phyloP scores from a whole-genome alignment of 2,888 invertebrate species.

The Dasypogon diadema region DNA sequence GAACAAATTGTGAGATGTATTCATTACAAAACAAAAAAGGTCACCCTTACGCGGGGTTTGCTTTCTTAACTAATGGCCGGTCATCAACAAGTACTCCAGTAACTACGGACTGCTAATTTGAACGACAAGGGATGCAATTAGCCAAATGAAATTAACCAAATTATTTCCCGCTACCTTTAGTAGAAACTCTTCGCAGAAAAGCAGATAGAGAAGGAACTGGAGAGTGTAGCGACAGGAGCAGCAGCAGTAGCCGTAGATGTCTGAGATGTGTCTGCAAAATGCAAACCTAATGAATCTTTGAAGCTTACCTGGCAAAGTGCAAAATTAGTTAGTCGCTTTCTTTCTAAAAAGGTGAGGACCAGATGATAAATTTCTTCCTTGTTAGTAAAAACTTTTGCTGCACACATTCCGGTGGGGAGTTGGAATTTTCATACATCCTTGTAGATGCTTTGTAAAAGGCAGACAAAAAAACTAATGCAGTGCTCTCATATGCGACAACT shows the following conservation, averaged over 20 bases:
- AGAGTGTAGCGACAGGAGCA: background rate
- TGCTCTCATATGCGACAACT: too few relatives aligned
- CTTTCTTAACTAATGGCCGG: background rate
- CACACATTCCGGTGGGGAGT: background rate
- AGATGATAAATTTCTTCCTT: background rate
- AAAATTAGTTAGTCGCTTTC: slow-evolving; percentile 2
- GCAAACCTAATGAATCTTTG: slow-evolving; percentile 16
- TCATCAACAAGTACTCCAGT: slow-evolving; percentile 2
- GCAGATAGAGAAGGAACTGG: background rate
- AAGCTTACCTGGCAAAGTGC: background rate
- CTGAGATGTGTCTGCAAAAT: slow-evolving; percentile 1
- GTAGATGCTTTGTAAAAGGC: too few relatives aligned
- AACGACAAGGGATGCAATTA: slow-evolving; percentile 53
- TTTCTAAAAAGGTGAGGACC: background rate
- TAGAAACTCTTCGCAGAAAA: background rate
- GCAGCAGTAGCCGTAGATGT: background rate
- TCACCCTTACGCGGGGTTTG: background rate
- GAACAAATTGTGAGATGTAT: slow-evolving; percentile 9
- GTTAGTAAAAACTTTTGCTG: background rate
- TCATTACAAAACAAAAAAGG: background rate
- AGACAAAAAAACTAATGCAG: too few relatives aligned
- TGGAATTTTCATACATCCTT: background rate
- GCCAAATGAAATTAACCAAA: slow-evolving; percentile 52
- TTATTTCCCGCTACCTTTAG: slow-evolving; percentile 30
- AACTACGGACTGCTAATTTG: slow-evolving; percentile 41